Base-by-base conservation (phyloP, 2,113 vertebrate species). In the Phylloscopus trochilus region DNA sequence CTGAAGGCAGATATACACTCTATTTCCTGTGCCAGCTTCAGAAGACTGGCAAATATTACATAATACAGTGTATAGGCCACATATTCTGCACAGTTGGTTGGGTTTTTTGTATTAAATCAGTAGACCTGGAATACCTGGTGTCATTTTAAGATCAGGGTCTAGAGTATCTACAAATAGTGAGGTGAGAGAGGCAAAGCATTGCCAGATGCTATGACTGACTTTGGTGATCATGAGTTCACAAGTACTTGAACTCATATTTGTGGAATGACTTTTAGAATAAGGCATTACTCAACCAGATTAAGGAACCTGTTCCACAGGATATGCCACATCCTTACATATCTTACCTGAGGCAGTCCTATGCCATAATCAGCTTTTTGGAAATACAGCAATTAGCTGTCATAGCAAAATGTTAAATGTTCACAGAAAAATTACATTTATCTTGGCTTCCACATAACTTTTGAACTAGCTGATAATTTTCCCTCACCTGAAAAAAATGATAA, bases 1-100 rank as follows among this genome's bases (percentile, higher is more conserved):
- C 6, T 43, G 55, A 66, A 23, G 1, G 3, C 4, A 80, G 27
- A 11, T 0, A 0, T 24, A 28, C 7, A 4, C 24, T 70, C 1
- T 20, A 14, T 30, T 77, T 83, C 51, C 41, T 18, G 10, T 39
- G 11, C n/a, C 43, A 88, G 11, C 35, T 81, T 55, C 11, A 10
- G 33, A 49, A 63, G 10, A 35, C 30, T 27, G 60, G 10, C 15
- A 96, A 81, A 44, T 21, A 15, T 74, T 17, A 37, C 5, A 13
- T 23, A n/a, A 53, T 30, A 4, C 24, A 43, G 6, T 3, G 26
- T 39, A 11, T 19, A 82, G 21, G 16, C 16, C 33, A 52, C 13
- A 4, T 21, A 27, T 27, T 76, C 19, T 62, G 70, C 70, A 22
- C 21, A n/a, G 4, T 11, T 49, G 47, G 5, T 43, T 55, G 30